Evolutionary conservation across 2,113 vertebrate species (phyloP).

Genomic region (Furnarius figulus): DNA sequence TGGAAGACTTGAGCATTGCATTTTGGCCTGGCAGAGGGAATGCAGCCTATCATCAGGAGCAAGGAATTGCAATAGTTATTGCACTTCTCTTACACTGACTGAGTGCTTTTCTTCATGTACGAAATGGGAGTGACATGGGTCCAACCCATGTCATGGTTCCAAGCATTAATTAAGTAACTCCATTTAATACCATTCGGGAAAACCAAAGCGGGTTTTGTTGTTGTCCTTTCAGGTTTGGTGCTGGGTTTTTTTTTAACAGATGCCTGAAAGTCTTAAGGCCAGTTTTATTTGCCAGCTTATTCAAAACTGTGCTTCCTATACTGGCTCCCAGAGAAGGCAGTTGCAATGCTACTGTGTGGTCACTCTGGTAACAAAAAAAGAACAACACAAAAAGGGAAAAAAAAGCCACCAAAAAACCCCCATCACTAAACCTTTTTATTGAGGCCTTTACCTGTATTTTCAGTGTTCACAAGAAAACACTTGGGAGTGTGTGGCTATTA

Average conservation of each 20-base stretch:
- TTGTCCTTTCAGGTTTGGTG: neutral
- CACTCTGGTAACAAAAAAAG: neutral
- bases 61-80: neutral
- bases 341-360: neutral
- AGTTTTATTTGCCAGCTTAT: neutral
- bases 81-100: neutral
- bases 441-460: neutral
- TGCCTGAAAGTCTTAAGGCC: neutral
- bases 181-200: neutral
- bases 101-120: neutral
- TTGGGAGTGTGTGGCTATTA: neutral
- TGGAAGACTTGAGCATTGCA: neutral
- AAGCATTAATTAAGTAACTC: neutral
- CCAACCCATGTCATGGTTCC: neutral
- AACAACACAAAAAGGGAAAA: neutral
- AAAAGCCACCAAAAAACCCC: no score
- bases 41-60: neutral
- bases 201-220: neutral
- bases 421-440: neutral
- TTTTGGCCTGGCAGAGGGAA: neutral
- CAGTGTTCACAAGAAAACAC: neutral
- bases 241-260: neutral
- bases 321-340: neutral
- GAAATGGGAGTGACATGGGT: accelerated
- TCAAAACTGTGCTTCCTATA: neutral